Evolutionary conservation across 1,140 invertebrate genomes (phyloP), one percentile per base, ranked within the genome.

Genomic region (Samia ricini): DNA sequence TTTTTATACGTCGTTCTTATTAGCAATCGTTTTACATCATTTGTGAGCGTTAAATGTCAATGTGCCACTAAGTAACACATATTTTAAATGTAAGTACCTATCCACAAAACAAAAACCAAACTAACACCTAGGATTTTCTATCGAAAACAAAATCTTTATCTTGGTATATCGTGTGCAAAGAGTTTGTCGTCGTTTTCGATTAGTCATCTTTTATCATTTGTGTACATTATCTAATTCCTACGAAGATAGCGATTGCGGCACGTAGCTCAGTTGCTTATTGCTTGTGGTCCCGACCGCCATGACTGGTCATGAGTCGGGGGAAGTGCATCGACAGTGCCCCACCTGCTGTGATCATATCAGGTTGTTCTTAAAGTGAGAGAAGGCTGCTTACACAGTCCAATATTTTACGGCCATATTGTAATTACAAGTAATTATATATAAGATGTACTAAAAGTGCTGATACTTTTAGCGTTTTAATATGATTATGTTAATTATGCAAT

Each of bases 131-230:
- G 57, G 26, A 54, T 52, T 52, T 51, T 23, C 2, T 60, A 52
- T 54, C 23, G 18, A 52, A 60, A 52, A 49, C 42, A 59, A 50
- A 49, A 23, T 22, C 59, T 23, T 50, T 59, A 26, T 49, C 20
- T 49, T 23, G 10, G 42, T 56, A 22, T 72, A 56, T 71, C 54
- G 60, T 24, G 54, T 68, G 51, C 10, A 60, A 70, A 56, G 56
- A 66, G 60, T 66, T 70, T 59, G 61, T 59, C 52, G 68, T 72
- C 60, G 64, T 72, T 72, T 71, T 59, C 62, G 66, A 65, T 81
- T 78, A 82, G 71, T 81, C 75, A 81, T 72, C 60, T 71, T 64
- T 81, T 84, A 81, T 81, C 80, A 73, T 74, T 56, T 23, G 60
- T 51, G 56, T 57, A 49, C 29, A 63, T 77, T 80, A 77, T 77